phyloP scores from a whole-genome alignment of 2,113 vertebrate species.

The Semnornis frantzii region DNA sequence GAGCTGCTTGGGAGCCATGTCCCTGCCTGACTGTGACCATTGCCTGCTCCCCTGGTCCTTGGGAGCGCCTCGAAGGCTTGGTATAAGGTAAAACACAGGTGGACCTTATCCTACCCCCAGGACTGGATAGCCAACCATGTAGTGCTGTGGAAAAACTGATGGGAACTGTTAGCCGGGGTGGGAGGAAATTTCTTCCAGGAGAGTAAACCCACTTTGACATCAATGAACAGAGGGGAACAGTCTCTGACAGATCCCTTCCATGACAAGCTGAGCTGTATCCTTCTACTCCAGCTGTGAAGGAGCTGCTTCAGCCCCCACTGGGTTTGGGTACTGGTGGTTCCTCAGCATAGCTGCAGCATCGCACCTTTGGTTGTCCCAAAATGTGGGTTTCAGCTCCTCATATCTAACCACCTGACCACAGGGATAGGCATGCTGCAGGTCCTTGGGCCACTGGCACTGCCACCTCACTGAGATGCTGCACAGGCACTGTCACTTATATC shows the following conservation, averaged over 20 bases:
- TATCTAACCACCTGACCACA: background rate
- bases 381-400: rapidly evolving
- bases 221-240: background rate
- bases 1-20: background rate
- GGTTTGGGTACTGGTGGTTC: background rate
- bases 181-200: background rate
- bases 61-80: background rate
- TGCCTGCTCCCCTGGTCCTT: background rate
- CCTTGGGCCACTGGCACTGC: rapidly evolving
- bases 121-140: background rate
- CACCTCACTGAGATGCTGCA: background rate
- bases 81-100: background rate
- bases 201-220: background rate
- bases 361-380: background rate
- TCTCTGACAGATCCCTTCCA: background rate
- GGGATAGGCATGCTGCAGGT: background rate
- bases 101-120: background rate
- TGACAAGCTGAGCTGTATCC: background rate
- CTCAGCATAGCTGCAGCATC: background rate
- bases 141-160: background rate
- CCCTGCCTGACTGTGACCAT: background rate
- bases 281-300: background rate
- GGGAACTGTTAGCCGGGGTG: background rate
- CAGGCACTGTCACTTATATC: rapidly evolving
- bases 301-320: background rate